Percentiles rank a stretch among this genome's conserved stretches.
Evolutionary conservation across 1,140 invertebrate genomes (phyloP).

Genomic region (Platyura marginata): DNA sequence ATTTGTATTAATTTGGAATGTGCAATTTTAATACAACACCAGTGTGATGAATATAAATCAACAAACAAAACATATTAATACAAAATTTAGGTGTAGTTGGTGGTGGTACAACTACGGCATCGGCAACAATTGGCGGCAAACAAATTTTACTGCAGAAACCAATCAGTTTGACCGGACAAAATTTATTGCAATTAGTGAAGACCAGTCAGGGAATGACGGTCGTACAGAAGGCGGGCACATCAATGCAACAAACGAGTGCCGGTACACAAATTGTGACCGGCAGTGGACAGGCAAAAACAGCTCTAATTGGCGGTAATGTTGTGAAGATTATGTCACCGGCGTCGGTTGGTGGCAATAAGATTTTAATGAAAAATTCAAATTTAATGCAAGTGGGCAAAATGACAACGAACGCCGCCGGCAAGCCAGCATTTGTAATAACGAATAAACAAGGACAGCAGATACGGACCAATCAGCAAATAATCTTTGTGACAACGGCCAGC

Average conservation of each 20-base stretch:
- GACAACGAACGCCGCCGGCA: slow-evolving; percentile 31
- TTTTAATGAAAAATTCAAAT: slow-evolving; percentile 47
- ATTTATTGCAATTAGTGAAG: slow-evolving; percentile 22
- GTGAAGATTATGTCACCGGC: slow-evolving; percentile 19
- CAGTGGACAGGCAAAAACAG: slow-evolving; percentile 11
- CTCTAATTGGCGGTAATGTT: slow-evolving; percentile 11
- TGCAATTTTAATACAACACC: too few species aligned
- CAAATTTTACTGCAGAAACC: slow-evolving; percentile 23
- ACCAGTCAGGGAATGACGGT: slow-evolving; percentile 18
- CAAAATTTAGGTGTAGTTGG: not conserved
- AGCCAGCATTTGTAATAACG: slow-evolving; percentile 22
- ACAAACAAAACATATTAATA: too few species aligned
- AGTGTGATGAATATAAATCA: too few species aligned
- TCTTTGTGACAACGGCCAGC: slow-evolving; percentile 38
- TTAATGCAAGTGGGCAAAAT: slow-evolving; percentile 41
- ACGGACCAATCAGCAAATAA: slow-evolving; percentile 39
- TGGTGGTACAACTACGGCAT: not conserved
- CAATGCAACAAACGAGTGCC: slow-evolving; percentile 22
- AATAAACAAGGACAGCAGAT: slow-evolving; percentile 28
- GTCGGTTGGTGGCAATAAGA: slow-evolving; percentile 29
- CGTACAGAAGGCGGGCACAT: slow-evolving; percentile 12
- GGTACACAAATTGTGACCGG: slow-evolving; percentile 51
- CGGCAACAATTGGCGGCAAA: slow-evolving; percentile 17
- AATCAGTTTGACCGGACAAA: slow-evolving; percentile 11
- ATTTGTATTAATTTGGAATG: too few species aligned